Conservation (phyloP, 2,888 invertebrate species). For the Ariolimax columbianus region DNA sequence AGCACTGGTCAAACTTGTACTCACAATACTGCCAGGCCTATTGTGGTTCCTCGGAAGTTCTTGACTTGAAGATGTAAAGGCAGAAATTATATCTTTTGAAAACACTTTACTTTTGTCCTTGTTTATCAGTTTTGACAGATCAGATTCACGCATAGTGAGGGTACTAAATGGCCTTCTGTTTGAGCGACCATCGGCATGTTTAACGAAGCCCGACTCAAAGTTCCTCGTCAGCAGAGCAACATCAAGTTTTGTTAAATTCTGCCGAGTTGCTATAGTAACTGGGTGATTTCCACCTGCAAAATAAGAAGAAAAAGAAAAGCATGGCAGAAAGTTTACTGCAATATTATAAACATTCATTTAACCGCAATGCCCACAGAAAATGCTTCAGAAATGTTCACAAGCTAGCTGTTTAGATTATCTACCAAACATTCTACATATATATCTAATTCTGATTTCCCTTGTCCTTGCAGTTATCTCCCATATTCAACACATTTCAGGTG, state of each 20-base stretch:
- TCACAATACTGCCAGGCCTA: slow-evolving; percentile 43
- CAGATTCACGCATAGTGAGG: slow-evolving; percentile 67
- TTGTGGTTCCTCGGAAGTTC: slow-evolving; percentile 45
- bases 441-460: too few relatives aligned
- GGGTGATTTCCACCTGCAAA: slow-evolving; percentile 68
- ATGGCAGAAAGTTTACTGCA: too few relatives aligned
- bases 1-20: slow-evolving; percentile 48
- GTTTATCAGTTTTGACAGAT: slow-evolving; percentile 57
- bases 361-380: too few relatives aligned
- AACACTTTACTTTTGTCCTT: not conserved
- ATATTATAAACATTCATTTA: too few relatives aligned
- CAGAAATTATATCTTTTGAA: not conserved
- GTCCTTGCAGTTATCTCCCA: too few relatives aligned
- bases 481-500: too few relatives aligned
- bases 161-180: slow-evolving; percentile 65
- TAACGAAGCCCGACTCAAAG: slow-evolving; percentile 61
- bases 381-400: too few relatives aligned
- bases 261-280: slow-evolving; percentile 62
- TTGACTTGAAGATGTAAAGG: slow-evolving; percentile 49
- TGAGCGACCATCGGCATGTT: slow-evolving; percentile 58
- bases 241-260: slow-evolving; percentile 66
- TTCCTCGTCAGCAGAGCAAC: slow-evolving; percentile 63
- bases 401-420: too few relatives aligned
- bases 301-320: slow-evolving; percentile 6
- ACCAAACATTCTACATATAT: too few relatives aligned